A percentile compares a stretch with the other conserved stretches of the same genome.
phyloP scores from a whole-genome alignment of 2,113 vertebrate genomes.

The Peromyscus leucopus region DNA sequence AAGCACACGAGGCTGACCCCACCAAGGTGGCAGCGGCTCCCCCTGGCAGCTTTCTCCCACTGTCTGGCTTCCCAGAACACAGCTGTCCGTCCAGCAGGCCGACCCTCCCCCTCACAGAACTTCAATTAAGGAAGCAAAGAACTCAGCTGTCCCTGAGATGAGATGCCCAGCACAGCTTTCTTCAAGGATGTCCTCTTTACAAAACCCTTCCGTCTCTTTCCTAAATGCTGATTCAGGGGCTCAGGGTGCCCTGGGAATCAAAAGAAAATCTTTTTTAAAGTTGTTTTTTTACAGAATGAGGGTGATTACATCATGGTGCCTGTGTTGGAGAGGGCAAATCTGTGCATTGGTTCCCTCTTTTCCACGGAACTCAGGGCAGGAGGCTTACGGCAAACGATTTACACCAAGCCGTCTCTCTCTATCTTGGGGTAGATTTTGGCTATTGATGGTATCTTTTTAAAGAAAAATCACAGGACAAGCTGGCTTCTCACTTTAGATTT shows the following conservation, averaged over 20 bases:
- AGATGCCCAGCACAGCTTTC: neutral
- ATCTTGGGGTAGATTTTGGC: slow-evolving; percentile 12
- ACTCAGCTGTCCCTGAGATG: neutral
- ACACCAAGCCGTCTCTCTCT: neutral
- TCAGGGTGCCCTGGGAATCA: neutral
- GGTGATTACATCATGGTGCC: neutral
- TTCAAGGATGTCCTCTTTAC: neutral
- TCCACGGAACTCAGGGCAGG: neutral
- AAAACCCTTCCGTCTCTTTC: neutral
- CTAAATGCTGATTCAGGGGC: neutral
- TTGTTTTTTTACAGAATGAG: neutral
- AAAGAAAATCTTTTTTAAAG: neutral
- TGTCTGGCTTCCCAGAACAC: neutral
- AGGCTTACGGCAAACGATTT: neutral
- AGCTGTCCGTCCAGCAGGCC: neutral
- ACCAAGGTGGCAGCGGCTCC: neutral
- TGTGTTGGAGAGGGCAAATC: neutral
- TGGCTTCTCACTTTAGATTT: neutral
- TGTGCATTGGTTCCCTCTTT: no score
- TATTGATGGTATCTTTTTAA: slow-evolving; percentile 13
- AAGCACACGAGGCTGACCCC: neutral
- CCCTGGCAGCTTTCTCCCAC: neutral
- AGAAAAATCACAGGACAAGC: neutral
- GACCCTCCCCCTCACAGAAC: neutral
- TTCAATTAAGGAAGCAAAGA: neutral